A percentile compares a stretch with the other conserved stretches of the same genome.
phyloP scores from a whole-genome alignment of 2,113 vertebrate genomes.

The Alligator sinensis region DNA sequence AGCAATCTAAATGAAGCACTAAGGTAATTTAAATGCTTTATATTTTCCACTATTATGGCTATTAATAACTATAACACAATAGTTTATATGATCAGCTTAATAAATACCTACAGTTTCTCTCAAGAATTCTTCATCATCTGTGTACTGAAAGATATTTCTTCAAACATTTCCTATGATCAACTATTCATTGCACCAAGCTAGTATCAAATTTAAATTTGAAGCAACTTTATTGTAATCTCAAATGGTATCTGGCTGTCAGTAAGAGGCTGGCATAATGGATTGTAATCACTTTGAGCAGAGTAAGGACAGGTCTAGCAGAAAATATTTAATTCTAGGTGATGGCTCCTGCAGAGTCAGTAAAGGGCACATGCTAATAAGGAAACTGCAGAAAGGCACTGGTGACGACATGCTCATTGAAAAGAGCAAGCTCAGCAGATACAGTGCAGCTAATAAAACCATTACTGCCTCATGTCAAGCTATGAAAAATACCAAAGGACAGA shows the following conservation, averaged over 20 bases:
- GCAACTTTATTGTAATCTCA: slow-evolving; percentile 79
- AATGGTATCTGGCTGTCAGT: slow-evolving; percentile 86
- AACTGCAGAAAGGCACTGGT: slow-evolving; percentile 71
- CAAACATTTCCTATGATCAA: slow-evolving; percentile 48
- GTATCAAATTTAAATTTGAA: slow-evolving; percentile 80
- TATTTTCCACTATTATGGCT: slow-evolving; percentile 23
- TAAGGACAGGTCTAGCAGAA: slow-evolving; percentile 82
- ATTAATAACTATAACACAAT: not conserved
- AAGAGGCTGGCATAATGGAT: slow-evolving; percentile 86
- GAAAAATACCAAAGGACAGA: slow-evolving; percentile 82
- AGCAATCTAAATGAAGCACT: slow-evolving; percentile 4
- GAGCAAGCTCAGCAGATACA: slow-evolving; percentile 84
- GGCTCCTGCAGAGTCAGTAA: slow-evolving; percentile 87
- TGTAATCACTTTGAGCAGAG: slow-evolving; percentile 88
- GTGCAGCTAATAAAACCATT: slow-evolving; percentile 83
- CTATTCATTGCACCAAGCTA: slow-evolving; percentile 49
- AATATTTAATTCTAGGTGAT: slow-evolving; percentile 92
- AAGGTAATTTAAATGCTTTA: not conserved
- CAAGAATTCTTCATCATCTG: not conserved
- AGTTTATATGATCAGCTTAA: slow-evolving; percentile 22
- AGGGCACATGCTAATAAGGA: slow-evolving; percentile 85
- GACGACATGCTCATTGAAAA: slow-evolving; percentile 75
- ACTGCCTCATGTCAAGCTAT: slow-evolving; percentile 77
- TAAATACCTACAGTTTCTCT: slow-evolving; percentile 30
- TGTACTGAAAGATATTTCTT: slow-evolving; percentile 53